phyloP scores from a whole-genome alignment of 2,888 invertebrate species.

The Amiota mariae region DNA sequence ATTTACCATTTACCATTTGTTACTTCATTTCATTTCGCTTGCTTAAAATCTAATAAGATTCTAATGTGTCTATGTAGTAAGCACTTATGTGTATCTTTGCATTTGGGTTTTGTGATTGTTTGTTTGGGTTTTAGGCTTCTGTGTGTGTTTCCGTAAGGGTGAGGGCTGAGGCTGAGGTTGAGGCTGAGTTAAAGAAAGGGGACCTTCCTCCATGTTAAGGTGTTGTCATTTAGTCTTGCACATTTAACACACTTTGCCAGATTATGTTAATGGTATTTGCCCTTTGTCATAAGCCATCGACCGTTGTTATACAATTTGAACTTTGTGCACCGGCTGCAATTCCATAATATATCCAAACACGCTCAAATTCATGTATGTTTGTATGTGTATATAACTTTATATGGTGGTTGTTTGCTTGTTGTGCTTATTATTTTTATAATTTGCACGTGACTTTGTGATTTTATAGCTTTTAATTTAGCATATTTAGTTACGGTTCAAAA shows the following conservation, averaged over 20 bases:
- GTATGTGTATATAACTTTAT: conserved; percentile 27
- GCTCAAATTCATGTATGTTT: neutral
- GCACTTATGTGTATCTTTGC: no score
- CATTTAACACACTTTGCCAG: conserved; percentile 60
- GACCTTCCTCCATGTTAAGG: neutral
- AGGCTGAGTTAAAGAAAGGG: no score
- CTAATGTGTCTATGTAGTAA: neutral
- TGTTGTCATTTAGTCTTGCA: conserved; percentile 41
- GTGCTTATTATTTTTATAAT: conserved; percentile 62
- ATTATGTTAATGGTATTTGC: conserved; percentile 53
- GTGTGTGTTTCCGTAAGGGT: no score
- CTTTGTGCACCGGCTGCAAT: conserved; percentile 51
- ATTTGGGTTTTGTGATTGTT: no score
- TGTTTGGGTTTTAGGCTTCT: no score
- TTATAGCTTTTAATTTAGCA: conserved; percentile 70
- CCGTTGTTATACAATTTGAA: no score
- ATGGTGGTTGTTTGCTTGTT: conserved; percentile 60
- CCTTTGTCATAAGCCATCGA: neutral
- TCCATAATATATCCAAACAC: conserved; percentile 37
- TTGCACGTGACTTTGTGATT: conserved; percentile 68
- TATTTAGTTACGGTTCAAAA: conserved; percentile 65
- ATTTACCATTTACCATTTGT: conserved; percentile 2
- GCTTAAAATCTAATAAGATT: conserved; percentile 32
- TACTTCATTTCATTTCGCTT: neutral
- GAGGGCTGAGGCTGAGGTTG: no score